These are phyloP conservation scores for Callipepla squamata DNA, from an alignment of 2,113 vertebrate species.

Conservation along the genomic window DNA sequence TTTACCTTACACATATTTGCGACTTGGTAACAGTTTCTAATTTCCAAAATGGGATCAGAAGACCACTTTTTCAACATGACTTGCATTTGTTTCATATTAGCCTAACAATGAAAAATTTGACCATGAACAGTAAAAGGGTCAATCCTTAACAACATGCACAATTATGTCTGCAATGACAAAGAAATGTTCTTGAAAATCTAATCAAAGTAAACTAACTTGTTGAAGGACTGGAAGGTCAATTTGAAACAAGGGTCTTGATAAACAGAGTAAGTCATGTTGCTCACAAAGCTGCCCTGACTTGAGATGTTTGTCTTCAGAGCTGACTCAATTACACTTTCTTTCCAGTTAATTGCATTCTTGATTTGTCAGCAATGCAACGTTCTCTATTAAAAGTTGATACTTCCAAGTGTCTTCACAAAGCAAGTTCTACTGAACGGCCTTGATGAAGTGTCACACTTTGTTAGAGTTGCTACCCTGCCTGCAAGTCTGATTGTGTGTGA, in stretches of 20 bases:
- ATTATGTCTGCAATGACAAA: background rate
- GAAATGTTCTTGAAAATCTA: background rate
- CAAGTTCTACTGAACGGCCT: conserved; percentile 17
- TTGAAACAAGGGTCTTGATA: background rate
- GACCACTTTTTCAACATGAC: background rate
- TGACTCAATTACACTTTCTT: conserved; percentile 7
- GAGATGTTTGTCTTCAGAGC: background rate
- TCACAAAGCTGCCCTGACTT: background rate
- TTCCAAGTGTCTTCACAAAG: background rate
- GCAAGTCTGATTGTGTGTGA: background rate
- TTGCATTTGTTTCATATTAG: background rate
- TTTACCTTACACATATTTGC: background rate
- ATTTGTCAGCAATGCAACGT: conserved; percentile 44
- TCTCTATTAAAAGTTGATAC: conserved; percentile 23
- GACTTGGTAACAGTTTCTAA: background rate
- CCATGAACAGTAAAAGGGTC: background rate
- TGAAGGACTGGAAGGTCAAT: background rate
- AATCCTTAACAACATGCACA: background rate
- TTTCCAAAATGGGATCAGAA: background rate
- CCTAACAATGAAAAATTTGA: background rate
- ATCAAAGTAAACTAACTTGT: background rate
- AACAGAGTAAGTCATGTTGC: background rate
- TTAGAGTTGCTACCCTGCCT: conserved; percentile 22
- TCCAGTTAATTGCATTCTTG: conserved; percentile 19
- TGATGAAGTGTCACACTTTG: conserved; percentile 33